phyloP scores from a whole-genome alignment of 2,113 vertebrate genomes.

The Brachyistius frenatus region DNA sequence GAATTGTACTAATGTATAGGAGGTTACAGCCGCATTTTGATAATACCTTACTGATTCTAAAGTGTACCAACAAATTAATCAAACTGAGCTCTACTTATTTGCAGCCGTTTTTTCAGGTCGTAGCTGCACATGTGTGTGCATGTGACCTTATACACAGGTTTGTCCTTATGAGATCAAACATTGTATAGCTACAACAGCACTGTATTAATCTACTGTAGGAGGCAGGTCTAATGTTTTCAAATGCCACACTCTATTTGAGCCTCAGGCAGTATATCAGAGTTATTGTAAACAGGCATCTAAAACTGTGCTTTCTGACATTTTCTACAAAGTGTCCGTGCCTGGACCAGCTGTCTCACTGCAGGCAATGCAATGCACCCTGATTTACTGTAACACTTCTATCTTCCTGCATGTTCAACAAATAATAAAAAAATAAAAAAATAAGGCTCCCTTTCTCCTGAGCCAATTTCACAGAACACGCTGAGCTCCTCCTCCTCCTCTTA shows the following conservation, averaged over 20 bases:
- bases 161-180: constrained; percentile 13
- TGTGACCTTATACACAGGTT: not conserved
- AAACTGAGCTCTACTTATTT: not conserved
- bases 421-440: constrained; percentile 21
- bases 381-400: constrained; percentile 9
- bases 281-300: not conserved
- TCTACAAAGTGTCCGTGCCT: constrained; percentile 10
- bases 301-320: constrained; percentile 24
- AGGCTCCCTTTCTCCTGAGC: constrained; percentile 40
- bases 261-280: constrained; percentile 5
- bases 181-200: not conserved
- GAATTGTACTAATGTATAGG: too few relatives aligned
- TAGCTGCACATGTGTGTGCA: not conserved
- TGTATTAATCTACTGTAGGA: not conserved
- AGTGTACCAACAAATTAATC: not conserved
- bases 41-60: too few relatives aligned
- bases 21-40: too few relatives aligned
- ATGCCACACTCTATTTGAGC: not conserved
- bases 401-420: not conserved
- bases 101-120: constrained; percentile 8
- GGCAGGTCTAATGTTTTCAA: not conserved
- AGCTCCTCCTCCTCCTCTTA: constrained; percentile 54
- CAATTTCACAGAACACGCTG: constrained; percentile 55
- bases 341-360: not conserved
- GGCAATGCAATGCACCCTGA: constrained; percentile 3